Evolutionary conservation across 2,797 vertebrate genomes (phyloP), one percentile per base, ranked within the genome.

Genomic region (Malacoctenus gilli): DNA sequence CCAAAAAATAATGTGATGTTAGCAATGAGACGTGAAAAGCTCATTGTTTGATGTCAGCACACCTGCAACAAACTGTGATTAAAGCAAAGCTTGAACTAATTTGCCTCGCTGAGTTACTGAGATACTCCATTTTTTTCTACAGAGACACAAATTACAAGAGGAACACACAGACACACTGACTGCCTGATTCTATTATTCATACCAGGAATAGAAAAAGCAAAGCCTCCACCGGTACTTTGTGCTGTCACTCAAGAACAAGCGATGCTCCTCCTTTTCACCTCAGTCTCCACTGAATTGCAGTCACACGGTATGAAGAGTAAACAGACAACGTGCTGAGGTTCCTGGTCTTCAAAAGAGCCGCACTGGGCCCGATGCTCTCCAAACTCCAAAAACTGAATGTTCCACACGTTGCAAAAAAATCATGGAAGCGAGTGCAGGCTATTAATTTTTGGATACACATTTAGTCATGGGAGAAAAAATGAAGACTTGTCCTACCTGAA

Each of bases 401-500:
- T 28, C 44, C 59, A 8, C 10, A 40, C 34, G 10, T 10, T 40
- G 3, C 21, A 39, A 28, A 11, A 4, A 25, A 20, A 49, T 8
- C 14, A 1, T 39, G 2, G 4, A 5, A 46, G 8, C 5, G 40
- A 31, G 49, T 30, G n/a, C 8, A 68, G 12, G 47, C 18, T 30
- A 12, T 22, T 16, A 13, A 9, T 14, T 8, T 9, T 30, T 18
- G 7, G 8, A 5, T 50, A 2, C 52, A 50, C 37, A 32, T 44
- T 32, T 35, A 6, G 8, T 53, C 30, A 37, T 5, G 21, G 19
- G 8, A 40, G 30, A 5, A 35, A 36, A 65, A 19, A 1, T 14
- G 19, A 28, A 28, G 5, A 28, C 40, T 57, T 4, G 22, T 85
- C 92, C 86, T 73, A 96, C 96, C 96, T 97, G 95, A 42, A 98